Evolutionary conservation across 2,888 invertebrate genomes (phyloP).

Genomic region (Orthosia incerta): DNA sequence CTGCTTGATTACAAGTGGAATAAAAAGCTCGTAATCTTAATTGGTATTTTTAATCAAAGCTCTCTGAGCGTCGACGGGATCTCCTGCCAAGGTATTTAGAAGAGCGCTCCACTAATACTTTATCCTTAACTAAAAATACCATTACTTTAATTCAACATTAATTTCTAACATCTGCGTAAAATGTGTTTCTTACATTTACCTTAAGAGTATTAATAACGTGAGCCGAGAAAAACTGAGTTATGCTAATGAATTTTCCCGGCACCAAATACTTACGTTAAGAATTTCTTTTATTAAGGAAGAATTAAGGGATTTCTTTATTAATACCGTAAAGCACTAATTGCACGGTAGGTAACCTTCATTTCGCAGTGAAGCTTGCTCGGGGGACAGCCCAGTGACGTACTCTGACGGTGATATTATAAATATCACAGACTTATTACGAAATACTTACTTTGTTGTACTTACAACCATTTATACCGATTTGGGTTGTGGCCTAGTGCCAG

Average conservation of each 20-base stretch:
- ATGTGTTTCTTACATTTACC: constrained; percentile 43
- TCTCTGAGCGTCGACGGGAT: constrained; percentile 67
- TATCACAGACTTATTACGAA: constrained; percentile 14
- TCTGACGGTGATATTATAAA: constrained; percentile 35
- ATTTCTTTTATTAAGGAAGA: constrained; percentile 79
- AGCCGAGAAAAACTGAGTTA: constrained; percentile 61
- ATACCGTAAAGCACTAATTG: constrained; percentile 83
- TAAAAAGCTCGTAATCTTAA: constrained; percentile 88
- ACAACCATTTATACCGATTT: constrained; percentile 9
- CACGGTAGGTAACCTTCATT: constrained; percentile 79
- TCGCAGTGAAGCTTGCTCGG: constrained; percentile 73
- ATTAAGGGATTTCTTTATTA: constrained; percentile 84
- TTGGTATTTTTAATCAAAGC: constrained; percentile 88
- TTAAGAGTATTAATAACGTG: constrained; percentile 62
- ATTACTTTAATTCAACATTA: constrained; percentile 49
- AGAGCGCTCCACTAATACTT: constrained; percentile 58
- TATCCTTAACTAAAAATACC: constrained; percentile 58
- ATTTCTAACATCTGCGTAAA: constrained; percentile 45
- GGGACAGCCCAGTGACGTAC: constrained; percentile 73
- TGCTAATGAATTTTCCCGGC: constrained; percentile 68
- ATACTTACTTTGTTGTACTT: constrained; percentile 22
- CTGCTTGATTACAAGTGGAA: constrained; percentile 86
- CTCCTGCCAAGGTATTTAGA: constrained; percentile 65
- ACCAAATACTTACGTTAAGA: constrained; percentile 70
- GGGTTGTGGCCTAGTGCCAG: constrained; percentile 24